Percentiles rank a stretch among this genome's conserved stretches.
Conservation (phyloP, 2,888 invertebrate genomes). For the Heliconius ethilla region DNA sequence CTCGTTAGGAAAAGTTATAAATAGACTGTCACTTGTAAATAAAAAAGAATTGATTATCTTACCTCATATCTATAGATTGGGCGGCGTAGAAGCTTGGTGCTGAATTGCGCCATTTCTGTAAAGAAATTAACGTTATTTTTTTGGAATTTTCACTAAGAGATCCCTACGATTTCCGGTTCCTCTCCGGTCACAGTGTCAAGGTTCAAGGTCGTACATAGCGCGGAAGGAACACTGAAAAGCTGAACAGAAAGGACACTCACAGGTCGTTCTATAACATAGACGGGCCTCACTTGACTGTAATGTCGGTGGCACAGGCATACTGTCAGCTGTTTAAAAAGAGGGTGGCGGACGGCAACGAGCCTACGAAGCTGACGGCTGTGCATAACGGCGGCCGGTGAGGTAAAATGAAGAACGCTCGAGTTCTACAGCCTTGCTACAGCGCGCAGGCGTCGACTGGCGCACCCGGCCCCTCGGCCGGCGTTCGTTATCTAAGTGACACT, state of each 20-base stretch:
- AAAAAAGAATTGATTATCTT: constrained; percentile 46
- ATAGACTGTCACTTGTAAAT: constrained; percentile 1
- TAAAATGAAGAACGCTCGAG: constrained; percentile 57
- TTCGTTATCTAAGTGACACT: constrained; percentile 61
- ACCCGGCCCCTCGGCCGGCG: constrained; percentile 54
- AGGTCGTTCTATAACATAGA: constrained; percentile 69
- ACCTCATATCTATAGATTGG: constrained; percentile 76
- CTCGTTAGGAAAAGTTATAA: constrained; percentile 19
- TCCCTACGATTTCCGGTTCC: neutral
- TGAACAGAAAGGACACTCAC: constrained; percentile 72
- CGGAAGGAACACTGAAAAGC: constrained; percentile 32
- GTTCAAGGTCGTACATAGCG: constrained; percentile 7
- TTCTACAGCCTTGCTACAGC: constrained; percentile 54
- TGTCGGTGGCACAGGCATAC: constrained; percentile 60
- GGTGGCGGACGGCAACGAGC: constrained; percentile 56
- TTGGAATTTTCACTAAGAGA: neutral
- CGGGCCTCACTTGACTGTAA: constrained; percentile 78
- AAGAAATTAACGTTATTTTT: constrained; percentile 46
- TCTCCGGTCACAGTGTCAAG: constrained; percentile 19
- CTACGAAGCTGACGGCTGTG: constrained; percentile 70
- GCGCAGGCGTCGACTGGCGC: constrained; percentile 75
- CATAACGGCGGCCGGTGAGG: constrained; percentile 56
- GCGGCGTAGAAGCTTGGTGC: constrained; percentile 75
- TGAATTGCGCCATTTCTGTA: constrained; percentile 79
- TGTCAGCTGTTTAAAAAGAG: constrained; percentile 53